Evolutionary conservation across 2,113 vertebrate species (phyloP), one percentile per base, ranked within the genome.

Genomic region (Coryphaenoides rupestris): DNA sequence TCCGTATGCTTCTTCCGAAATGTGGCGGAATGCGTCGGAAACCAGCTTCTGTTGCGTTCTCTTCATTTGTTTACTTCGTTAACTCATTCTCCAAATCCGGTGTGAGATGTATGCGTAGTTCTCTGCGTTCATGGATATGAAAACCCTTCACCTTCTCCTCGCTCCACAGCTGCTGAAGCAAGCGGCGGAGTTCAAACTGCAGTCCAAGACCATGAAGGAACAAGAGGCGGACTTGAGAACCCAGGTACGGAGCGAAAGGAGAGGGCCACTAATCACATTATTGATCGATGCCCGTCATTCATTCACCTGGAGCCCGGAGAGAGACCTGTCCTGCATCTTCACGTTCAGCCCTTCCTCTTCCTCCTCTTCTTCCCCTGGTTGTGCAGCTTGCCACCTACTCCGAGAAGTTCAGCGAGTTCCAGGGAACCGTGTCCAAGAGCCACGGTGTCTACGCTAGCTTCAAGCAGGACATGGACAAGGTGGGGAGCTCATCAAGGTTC

Each of bases 381-480:
- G 68, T 80, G 21, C 85, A 99, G 97, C 92, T 99, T 16, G 89
- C 91, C 16, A 91, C 98, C 64, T 99, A 99, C 84, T 93, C 97
- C 13, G 93, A 94, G 85, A 95, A 98, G 81, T 98, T 99, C 90
- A 95, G 98, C 80, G 95, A 98, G 79, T 96, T 99, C 87, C 95
- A 96, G 89, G 95, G 91, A 70, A 95, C 95, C 0, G 88, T 99
- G 72, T 89, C 95, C 62, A 95, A 98, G 89, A 99, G 96, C 84
- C 98, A 94, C 74, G 94, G 92, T 62, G 93, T 98, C 71, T 99
- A 98, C 82, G 90, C 92, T 79, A 85, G 89, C 56, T 98, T 99
- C 91, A 98, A 96, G 86, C 94, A 96, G 79, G 97, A 99, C 87
- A 98, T 99, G 94, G 96, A 99, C 68, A 98, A 95, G 90, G 97